Percentiles rank a stretch among this genome's conserved stretches.
Conservation (phyloP, 2,888 invertebrate genomes). For the Metellina segmentata region DNA sequence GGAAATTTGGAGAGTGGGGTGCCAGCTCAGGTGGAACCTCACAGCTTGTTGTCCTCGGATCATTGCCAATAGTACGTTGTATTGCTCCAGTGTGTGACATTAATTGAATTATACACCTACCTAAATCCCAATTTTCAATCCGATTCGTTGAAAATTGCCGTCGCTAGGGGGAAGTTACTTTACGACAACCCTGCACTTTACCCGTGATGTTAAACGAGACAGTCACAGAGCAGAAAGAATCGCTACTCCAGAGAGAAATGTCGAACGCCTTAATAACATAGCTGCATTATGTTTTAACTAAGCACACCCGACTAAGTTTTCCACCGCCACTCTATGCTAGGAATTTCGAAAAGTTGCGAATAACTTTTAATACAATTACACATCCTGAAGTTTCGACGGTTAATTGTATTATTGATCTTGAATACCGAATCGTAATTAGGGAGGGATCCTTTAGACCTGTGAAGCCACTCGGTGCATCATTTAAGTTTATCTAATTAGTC, state of each 20-base stretch:
- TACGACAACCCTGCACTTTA: too few species aligned
- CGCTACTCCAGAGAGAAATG: not conserved
- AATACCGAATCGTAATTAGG: constrained; percentile 32
- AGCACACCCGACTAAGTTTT: not conserved
- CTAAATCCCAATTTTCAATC: too few species aligned
- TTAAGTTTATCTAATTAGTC: constrained; percentile 46
- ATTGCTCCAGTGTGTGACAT: too few species aligned
- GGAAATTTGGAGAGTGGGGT: too few species aligned
- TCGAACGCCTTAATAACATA: not conserved
- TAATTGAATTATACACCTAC: too few species aligned
- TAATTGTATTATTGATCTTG: constrained; percentile 52
- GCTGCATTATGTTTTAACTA: not conserved
- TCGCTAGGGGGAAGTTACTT: too few species aligned
- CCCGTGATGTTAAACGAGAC: too few species aligned
- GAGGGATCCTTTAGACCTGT: not conserved
- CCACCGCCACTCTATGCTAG: not conserved
- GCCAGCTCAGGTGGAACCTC: too few species aligned
- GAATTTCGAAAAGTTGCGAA: constrained; percentile 15
- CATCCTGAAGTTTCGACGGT: not conserved
- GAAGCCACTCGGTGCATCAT: constrained; percentile 34
- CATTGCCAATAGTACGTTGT: too few species aligned
- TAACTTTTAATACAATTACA: constrained; percentile 43
- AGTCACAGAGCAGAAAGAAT: not conserved
- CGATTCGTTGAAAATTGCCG: too few species aligned
- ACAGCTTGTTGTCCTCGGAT: too few species aligned